A percentile compares a stretch with the other conserved stretches of the same genome.
Conservation (phyloP, 2,797 vertebrate genomes). For the Huso huso region DNA sequence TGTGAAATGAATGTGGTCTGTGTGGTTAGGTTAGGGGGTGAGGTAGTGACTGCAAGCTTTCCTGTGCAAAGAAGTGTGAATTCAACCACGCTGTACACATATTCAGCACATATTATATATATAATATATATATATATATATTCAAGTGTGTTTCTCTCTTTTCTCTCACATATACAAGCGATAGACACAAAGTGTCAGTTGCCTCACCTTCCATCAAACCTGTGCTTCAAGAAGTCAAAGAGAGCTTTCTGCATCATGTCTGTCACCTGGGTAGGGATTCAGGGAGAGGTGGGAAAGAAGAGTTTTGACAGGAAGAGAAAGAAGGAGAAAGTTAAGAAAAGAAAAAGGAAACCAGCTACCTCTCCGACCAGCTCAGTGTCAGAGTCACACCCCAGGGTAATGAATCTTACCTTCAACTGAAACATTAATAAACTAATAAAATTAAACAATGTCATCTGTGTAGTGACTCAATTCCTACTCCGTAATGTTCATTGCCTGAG, state of each 20-base stretch:
- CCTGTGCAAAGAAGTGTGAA: too few relatives aligned
- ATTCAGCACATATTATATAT: not conserved
- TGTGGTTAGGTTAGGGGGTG: not conserved
- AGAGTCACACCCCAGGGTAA: not conserved
- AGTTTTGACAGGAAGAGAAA: conserved; percentile 36
- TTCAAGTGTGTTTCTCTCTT: too few relatives aligned
- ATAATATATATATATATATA: too few relatives aligned
- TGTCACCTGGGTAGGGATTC: conserved; percentile 73
- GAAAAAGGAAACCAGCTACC: conserved; percentile 5
- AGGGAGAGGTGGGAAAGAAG: conserved; percentile 30
- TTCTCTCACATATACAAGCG: too few relatives aligned
- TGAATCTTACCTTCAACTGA: too few relatives aligned
- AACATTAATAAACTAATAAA: too few relatives aligned
- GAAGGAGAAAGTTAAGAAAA: conserved; percentile 20
- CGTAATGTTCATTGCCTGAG: too few relatives aligned
- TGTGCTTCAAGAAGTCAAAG: conserved; percentile 99
- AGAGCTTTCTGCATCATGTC: conserved; percentile 99
- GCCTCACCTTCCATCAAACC: conserved; percentile 97
- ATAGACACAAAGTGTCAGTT: not conserved
- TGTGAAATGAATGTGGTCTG: not conserved
- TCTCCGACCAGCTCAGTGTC: not conserved
- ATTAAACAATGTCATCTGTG: too few relatives aligned
- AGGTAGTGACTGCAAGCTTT: too few relatives aligned
- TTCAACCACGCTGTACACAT: not conserved
- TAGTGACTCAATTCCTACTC: too few relatives aligned